Conservation (phyloP, 2,113 vertebrate genomes). For the Ciconia boyciana region DNA sequence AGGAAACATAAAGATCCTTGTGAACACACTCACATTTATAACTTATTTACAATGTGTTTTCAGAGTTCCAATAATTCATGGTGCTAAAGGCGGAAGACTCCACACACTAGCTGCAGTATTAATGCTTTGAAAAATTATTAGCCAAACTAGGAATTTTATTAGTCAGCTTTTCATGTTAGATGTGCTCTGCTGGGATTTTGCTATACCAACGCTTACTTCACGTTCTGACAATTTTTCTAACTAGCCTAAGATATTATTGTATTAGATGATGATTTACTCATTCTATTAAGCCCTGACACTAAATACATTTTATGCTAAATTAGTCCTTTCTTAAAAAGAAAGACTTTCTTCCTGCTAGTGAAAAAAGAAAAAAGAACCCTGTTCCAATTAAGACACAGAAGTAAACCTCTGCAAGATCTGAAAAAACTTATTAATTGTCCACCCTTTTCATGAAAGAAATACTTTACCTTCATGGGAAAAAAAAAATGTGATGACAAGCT, state of each 20-base stretch:
- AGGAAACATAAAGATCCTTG: slow-evolving; percentile 28
- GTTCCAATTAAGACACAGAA: background rate
- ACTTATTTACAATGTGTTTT: slow-evolving; percentile 7
- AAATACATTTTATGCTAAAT: slow-evolving; percentile 44
- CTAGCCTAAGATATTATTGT: slow-evolving; percentile 21
- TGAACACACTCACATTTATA: slow-evolving; percentile 16
- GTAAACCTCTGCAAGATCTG: background rate
- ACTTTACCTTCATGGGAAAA: background rate
- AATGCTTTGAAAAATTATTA: slow-evolving; percentile 43
- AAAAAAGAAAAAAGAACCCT: background rate
- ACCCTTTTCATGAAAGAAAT: background rate
- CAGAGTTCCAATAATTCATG: slow-evolving; percentile 37
- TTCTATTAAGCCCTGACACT: slow-evolving; percentile 47
- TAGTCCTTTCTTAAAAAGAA: background rate
- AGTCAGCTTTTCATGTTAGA: slow-evolving; percentile 7
- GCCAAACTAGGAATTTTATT: slow-evolving; percentile 23
- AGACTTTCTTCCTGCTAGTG: background rate
- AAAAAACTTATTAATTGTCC: background rate
- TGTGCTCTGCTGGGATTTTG: background rate
- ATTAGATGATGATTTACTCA: slow-evolving; percentile 38
- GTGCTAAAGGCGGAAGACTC: slow-evolving; percentile 2
- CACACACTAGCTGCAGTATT: background rate
- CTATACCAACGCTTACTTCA: background rate
- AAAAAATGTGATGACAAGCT: background rate
- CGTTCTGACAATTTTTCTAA: slow-evolving; percentile 38